Percentiles rank a stretch among this genome's conserved stretches.
These are phyloP conservation scores for Euthynnus affinis DNA, from an alignment of 2,797 vertebrate species.

Conservation along the genomic window DNA sequence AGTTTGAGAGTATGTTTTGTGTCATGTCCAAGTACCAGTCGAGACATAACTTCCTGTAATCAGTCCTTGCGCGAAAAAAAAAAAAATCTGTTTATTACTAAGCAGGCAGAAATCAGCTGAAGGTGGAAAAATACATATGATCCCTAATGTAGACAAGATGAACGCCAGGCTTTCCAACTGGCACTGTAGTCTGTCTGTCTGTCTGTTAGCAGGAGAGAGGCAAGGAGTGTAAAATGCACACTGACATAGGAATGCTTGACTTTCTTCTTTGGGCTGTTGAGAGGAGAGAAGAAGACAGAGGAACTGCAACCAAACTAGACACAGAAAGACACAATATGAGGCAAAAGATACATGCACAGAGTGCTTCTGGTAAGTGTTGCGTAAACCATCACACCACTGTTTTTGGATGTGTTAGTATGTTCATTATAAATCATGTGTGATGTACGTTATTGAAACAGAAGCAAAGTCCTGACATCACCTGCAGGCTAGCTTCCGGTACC, in stretches of 20 bases:
- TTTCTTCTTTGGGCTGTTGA: conserved; percentile 37
- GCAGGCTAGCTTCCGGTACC: too few relatives aligned
- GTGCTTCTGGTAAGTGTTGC: too few relatives aligned
- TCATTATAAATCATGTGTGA: not conserved
- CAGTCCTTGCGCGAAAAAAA: conserved; percentile 13
- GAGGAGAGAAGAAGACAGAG: conserved; percentile 8
- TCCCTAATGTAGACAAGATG: conserved; percentile 52
- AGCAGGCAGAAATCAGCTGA: conserved; percentile 8
- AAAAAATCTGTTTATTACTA: conserved; percentile 17
- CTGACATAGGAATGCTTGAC: conserved; percentile 64
- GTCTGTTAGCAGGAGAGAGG: conserved; percentile 47
- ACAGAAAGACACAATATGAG: too few relatives aligned
- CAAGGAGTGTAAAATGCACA: conserved; percentile 54
- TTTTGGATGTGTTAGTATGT: not conserved
- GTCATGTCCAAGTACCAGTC: conserved; percentile 13
- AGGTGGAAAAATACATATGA: conserved; percentile 52
- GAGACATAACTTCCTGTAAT: conserved; percentile 42
- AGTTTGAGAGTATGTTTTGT: not conserved
- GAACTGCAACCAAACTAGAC: conserved; percentile 13
- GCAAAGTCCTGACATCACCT: too few relatives aligned
- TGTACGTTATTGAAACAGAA: not conserved
- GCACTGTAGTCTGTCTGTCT: conserved; percentile 36
- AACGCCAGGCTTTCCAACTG: conserved; percentile 51
- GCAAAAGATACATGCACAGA: not conserved
- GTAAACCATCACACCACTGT: too few relatives aligned